Base-by-base conservation (phyloP, 2,113 vertebrate genomes). In the Phycodurus eques region DNA sequence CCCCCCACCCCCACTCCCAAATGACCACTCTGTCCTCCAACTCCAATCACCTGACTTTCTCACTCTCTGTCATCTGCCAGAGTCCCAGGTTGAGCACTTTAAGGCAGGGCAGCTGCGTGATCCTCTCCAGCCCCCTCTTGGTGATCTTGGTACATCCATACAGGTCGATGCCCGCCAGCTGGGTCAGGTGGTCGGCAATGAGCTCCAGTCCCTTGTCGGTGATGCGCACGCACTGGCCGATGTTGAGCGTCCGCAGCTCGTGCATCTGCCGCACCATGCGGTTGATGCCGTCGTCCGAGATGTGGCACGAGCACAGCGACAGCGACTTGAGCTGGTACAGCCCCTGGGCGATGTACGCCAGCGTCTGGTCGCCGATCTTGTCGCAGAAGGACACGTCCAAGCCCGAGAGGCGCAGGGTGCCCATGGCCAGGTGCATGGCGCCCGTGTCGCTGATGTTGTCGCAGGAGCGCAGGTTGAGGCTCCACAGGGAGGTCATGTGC, bases 211-310 rank as follows among this genome's bases (percentile, higher is more conserved):
- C 97, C 88, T 96, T 97, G 94, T 99, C 97, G 7, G 98, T 98
- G 94, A 99, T 98, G 79, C 97, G 92, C 75, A 97, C 96, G 1
- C 97, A 99, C 91, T 99, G 98, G 67, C 97, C 97, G 2, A 99
- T 99, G 94, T 99, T 99, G 75, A 99, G 96, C 53, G 96, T 99
- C 87, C 96, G 94, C 68, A 99, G 93, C 79, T 96, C 95, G 6
- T 98, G 96, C 98, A 99, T 99, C 91, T 99, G 97, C 65, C 98
- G 94, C 88, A 98, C 96, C 96, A 98, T 98, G 80, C 96, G 93
- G 92, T 98, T 98, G 85, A 99, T 96, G 88, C 97, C 97, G 47
- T 99, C 98, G 8, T 99, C 97, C 0, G 96, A 98, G 78, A 99
- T 98, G 87, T 98, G 98, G 88, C 98, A 99, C 76, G 97, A 98